phyloP scores from a whole-genome alignment of 1,140 invertebrate genomes.

The Achroia grisella region DNA sequence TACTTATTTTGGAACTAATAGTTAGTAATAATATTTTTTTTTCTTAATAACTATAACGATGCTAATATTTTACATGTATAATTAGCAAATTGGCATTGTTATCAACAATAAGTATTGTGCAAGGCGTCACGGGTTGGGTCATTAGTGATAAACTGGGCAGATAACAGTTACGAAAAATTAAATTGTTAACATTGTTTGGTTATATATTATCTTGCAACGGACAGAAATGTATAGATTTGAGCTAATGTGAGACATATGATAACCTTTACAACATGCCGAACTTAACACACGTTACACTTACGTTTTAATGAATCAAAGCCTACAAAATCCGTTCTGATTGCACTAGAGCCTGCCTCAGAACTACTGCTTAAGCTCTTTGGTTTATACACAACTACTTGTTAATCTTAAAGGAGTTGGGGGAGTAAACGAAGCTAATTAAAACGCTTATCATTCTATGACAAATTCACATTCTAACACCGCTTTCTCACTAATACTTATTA shows the following conservation, averaged over 20 bases:
- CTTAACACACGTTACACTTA: neutral
- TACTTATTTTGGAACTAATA: too few relatives aligned
- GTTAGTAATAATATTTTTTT: too few relatives aligned
- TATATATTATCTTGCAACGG: constrained; percentile 15
- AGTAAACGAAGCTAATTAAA: too few relatives aligned
- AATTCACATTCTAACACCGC: too few relatives aligned
- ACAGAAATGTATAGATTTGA: constrained; percentile 17
- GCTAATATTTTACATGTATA: neutral
- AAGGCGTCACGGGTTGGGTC: constrained; percentile 24
- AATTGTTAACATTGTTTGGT: constrained; percentile 20
- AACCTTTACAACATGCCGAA: too few relatives aligned
- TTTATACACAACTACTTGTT: too few relatives aligned
- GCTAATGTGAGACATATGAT: constrained; percentile 17
- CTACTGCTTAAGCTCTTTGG: too few relatives aligned
- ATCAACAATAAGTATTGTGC: constrained; percentile 28
- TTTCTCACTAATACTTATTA: too few relatives aligned
- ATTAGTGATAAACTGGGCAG: constrained; percentile 15
- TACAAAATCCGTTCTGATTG: neutral
- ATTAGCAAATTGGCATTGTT: constrained; percentile 28
- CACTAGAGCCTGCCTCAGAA: neutral
- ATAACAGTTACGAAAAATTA: constrained; percentile 20
- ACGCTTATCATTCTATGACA: too few relatives aligned
- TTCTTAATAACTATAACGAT: too few relatives aligned
- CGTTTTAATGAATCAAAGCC: too few relatives aligned
- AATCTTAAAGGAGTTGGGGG: too few relatives aligned